Base-by-base conservation (phyloP, 2,888 invertebrate species). In the Pyrrhia umbra region DNA sequence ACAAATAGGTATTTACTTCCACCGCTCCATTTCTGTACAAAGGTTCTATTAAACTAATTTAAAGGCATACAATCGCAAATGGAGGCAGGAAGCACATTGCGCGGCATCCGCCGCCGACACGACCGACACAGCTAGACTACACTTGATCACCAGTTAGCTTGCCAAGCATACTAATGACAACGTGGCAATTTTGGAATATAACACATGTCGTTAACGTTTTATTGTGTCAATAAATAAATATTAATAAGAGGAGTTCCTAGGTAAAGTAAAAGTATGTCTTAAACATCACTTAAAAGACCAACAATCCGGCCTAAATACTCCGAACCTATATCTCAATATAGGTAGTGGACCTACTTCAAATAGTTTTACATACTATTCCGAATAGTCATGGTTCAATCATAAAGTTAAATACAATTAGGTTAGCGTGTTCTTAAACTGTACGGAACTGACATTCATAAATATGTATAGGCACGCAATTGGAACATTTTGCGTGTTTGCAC, bases 381-480 rank as follows among this genome's bases (percentile, higher is more conserved):
- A n/a, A n/a, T n/a, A 43, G n/a, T 34, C 10, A 21, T 4, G 9
- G 20, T 25, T 18, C 59, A 34, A 57, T n/a, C 23, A 45, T 54
- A 54, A 30, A 46, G 8, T 23, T 15, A 20, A 39, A 18, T 43
- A 63, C 18, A 8, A 54, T 67, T 52, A 27, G 3, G 60, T 23
- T 34, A 39, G 56, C 52, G n/a, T 49, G 47, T 37, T 55, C 45
- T 46, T 42, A 8, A 45, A 45, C 6, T 58, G 51, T 30, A 43
- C 52, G 43, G 56, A 68, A 68, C 59, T 42, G 18, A 49, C 27
- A 54, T 56, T 60, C 13, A 27, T 50, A 23, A 68, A 60, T 52
- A 56, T 34, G 10, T 40, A 67, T 56, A 40, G 25, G 18, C 70
- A 70, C 69, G 69, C 62, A 46, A 73, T n/a, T 13, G 6, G 27